Evolutionary conservation across 1,140 invertebrate genomes (phyloP).

Genomic region (Cherax quadricarinatus): DNA sequence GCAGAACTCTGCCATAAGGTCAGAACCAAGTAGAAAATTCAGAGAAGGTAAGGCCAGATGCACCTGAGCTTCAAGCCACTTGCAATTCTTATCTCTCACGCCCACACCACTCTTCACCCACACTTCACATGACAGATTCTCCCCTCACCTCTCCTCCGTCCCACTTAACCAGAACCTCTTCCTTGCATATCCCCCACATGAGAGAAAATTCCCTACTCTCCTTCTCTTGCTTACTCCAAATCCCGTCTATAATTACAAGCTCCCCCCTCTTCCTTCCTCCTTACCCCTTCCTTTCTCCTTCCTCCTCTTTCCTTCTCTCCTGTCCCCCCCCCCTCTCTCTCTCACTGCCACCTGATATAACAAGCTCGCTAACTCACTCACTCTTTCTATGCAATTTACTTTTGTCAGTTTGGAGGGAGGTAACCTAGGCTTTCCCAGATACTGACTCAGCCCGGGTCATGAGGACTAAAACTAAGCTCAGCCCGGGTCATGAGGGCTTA

Average conservation of each 20-base stretch:
- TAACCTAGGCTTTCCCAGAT: no score
- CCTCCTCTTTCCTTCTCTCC: no score
- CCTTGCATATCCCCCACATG: no score
- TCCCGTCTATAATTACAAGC: no score
- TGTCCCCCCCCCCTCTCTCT: no score
- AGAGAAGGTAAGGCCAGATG: slow-evolving; percentile 17
- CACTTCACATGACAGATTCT: slow-evolving; percentile 31
- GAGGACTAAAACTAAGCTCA: background rate
- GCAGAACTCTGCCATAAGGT: no score
- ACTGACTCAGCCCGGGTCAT: no score
- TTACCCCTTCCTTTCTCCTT: background rate
- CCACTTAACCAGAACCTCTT: background rate
- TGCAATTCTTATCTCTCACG: background rate
- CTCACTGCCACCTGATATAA: background rate
- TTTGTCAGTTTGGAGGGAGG: no score
- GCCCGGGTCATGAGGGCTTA: background rate
- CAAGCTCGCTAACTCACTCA: background rate
- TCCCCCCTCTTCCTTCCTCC: no score
- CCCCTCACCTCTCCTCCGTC: slow-evolving; percentile 14
- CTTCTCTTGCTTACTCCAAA: no score
- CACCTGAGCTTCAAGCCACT: background rate
- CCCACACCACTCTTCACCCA: background rate
- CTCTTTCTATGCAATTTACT: no score
- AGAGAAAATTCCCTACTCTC: no score
- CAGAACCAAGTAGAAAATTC: background rate